Base-by-base conservation (phyloP, 2,797 vertebrate genomes). In the Champsocephalus esox region DNA sequence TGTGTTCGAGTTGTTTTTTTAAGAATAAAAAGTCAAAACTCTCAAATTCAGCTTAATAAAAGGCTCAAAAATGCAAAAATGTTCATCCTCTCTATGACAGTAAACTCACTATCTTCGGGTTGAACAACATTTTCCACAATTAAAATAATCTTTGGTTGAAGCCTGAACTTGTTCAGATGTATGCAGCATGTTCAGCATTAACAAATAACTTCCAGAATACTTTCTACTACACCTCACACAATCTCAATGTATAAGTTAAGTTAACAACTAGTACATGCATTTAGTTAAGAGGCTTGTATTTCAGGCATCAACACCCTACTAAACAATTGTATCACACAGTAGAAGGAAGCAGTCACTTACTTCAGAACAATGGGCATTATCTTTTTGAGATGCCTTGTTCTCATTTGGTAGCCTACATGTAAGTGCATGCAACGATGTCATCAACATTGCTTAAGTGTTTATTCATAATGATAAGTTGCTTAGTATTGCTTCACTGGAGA, bases 151-250 rank as follows among this genome's bases (percentile, higher is more conserved):
- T 28, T 28, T 28, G 24, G 24, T 28, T 28, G 24, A 28, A 28
- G 24, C 24, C 24, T 28, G 24, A 28, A 3, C 32, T 58, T 76
- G n/a, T 45, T 62, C 57, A 63, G 66, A 75, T 64, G 81, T 67
- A 70, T 66, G 59, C 45, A 64, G 46, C 64, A 57, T 12, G 24
- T n/a, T 61, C 75, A 43, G n/a, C 41, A 75, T 66, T 41, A 65
- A 50, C 7, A n/a, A 1, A 7, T 64, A 28, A 28, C 58, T 14
- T 49, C 3, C 45, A 60, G 5, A 9, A 68, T 17, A 12, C 12
- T 60, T 57, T 48, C 46, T 46, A 24, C 3, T 1, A 17, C 28
- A 38, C n/a, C 3, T 3, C 0, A 11, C 48, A 12, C 38, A 50
- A 38, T 17, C 16, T 12, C n/a, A 34, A 34, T 48, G 28, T 46